Evolutionary conservation across 2,797 vertebrate genomes (phyloP), one percentile per base, ranked within the genome.

Genomic region (Clarias pachynema): DNA sequence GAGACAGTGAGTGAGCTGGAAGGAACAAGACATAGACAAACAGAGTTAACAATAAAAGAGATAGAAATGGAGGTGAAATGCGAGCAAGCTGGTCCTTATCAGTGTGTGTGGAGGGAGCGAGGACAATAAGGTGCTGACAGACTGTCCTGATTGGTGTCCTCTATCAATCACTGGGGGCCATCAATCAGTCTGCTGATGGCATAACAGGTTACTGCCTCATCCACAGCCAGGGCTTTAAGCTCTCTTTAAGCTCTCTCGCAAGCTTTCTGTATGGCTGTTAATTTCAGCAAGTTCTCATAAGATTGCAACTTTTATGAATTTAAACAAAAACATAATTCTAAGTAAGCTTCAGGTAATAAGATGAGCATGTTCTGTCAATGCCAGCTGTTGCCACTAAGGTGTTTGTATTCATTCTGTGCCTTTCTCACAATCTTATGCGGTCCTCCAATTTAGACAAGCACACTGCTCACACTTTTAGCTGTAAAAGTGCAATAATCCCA

Each of bases 71-170:
- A 69, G 72, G 31, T 7, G 37, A 20, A 12, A 84, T 66, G 57
- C 49, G 66, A 44, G 53, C 31, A 22, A 56, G 82, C 77, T 83
- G 14, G 40, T 62, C 59, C 53, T 81, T 83, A 79, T 84, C 84
- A 84, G 66, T 65, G 68, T 82, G 62, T 68, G 49, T 26, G 31
- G 16, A 65, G 75, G 82, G 78, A 75, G 80, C 57, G 57, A 86
- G 75, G 85, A 89, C 87, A 88, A 89, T 86, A 85, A 83, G 81
- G 82, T 84, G 89, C 77, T 84, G 89, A 90, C 86, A 88, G 88
- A 87, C 73, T 77, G 81, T 53, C 68, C 57, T 84, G 88, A 86
- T 88, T 89, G 81, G 72, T 86, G 74, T 89, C 88, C 81, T 84
- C 81, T 82, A 89, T 89, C 89, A 85, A 84, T 90, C 88, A 89